These are phyloP conservation scores for Sarotherodon lohbergeri DNA, from an alignment of 2,113 vertebrate genomes.

Conservation along the genomic window DNA sequence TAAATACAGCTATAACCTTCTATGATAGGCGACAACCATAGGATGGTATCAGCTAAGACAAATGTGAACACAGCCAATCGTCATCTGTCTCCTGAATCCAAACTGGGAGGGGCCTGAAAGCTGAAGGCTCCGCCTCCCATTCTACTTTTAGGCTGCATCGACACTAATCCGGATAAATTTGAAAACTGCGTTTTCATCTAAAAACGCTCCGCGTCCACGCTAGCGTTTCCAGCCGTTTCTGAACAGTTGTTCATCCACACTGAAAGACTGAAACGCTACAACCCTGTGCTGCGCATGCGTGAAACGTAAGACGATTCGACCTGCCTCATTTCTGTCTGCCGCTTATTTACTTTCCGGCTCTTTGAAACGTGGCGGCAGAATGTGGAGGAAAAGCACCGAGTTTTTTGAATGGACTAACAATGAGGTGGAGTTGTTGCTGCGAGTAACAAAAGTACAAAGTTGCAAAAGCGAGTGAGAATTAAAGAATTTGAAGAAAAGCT, in stretches of 20 bases:
- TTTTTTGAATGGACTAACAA: background rate
- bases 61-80: background rate
- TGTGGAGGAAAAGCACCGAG: accelerated
- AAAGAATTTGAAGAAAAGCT: background rate
- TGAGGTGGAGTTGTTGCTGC: background rate
- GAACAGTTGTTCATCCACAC: background rate
- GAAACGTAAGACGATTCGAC: background rate
- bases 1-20: accelerated
- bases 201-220: background rate
- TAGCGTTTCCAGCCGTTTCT: accelerated
- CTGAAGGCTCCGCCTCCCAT: background rate
- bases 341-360: background rate
- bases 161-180: background rate
- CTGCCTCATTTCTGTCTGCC: background rate
- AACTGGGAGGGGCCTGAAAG: background rate
- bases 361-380: too few relatives aligned
- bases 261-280: accelerated
- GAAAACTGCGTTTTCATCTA: background rate
- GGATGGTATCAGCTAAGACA: background rate
- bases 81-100: background rate
- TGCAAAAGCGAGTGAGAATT: accelerated
- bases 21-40: accelerated
- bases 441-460: background rate
- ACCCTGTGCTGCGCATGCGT: too few relatives aligned
- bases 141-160: background rate